Conservation (phyloP, 2,888 invertebrate genomes). For the Papilio demoleus region DNA sequence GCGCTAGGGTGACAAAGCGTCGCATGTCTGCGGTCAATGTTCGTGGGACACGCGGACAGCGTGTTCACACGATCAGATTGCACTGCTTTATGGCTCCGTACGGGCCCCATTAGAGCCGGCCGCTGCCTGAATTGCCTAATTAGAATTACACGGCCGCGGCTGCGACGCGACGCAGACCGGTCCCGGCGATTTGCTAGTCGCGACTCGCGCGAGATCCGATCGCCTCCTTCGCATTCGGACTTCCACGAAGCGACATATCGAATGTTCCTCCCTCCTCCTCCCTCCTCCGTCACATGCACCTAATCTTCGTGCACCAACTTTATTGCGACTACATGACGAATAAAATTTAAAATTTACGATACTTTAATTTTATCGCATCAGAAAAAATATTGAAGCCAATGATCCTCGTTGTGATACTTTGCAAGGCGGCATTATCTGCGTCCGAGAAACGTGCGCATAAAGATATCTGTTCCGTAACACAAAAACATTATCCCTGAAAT, state of each 20-base stretch:
- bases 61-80: slow-evolving; percentile 82
- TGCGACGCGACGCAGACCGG: slow-evolving; percentile 44
- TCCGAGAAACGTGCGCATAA: slow-evolving; percentile 70
- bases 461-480: slow-evolving; percentile 73
- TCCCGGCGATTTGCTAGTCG: slow-evolving; percentile 55
- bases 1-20: slow-evolving; percentile 79
- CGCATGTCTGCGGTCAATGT: slow-evolving; percentile 77
- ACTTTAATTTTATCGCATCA: slow-evolving; percentile 50
- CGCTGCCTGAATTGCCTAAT: slow-evolving; percentile 78
- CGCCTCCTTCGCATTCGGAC: slow-evolving; percentile 21
- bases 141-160: slow-evolving; percentile 70
- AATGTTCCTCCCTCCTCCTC: background rate
- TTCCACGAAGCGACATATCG: slow-evolving; percentile 19
- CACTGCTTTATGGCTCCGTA: slow-evolving; percentile 73
- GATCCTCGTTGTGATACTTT: slow-evolving; percentile 47
- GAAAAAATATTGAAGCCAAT: slow-evolving; percentile 48
- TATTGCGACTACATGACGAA: slow-evolving; percentile 43
- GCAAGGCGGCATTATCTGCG: slow-evolving; percentile 53
- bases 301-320: slow-evolving; percentile 29
- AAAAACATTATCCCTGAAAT: slow-evolving; percentile 79
- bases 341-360: slow-evolving; percentile 52
- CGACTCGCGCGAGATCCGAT: slow-evolving; percentile 41
- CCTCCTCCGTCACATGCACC: slow-evolving; percentile 2
- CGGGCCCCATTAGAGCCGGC: slow-evolving; percentile 72
- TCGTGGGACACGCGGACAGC: slow-evolving; percentile 64